Base-by-base conservation (phyloP, 1,140 invertebrate species). In the Colletes latitarsis region DNA sequence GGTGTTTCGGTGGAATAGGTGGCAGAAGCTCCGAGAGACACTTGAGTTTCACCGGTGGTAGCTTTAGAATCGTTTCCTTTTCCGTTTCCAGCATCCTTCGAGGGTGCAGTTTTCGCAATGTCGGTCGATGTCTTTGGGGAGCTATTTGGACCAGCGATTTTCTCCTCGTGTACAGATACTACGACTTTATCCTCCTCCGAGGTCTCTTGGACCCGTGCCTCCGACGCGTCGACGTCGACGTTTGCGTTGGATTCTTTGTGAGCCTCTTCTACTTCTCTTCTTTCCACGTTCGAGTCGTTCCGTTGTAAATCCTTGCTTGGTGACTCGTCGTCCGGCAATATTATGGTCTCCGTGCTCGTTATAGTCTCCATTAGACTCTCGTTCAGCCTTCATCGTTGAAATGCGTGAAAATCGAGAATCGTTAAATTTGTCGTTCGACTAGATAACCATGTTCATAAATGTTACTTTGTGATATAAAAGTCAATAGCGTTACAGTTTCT, bases 341-440 rank as follows among this genome's bases (percentile, higher is more conserved):
- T 73, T 12, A 60, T 68, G 2, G 43, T 43, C 1, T 79, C 68
- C 5, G 81, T 70, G 41, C 49, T 85, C 21, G 83, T 88, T 6
- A 86, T 53, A 39, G 78, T 88, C 21, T 81, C 85, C 4, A 92
- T 90, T 46, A 92, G 72, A 78, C 90, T 94, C 84, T 96, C 95
- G 79, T 96, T 95, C 87, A 96, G 89, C 69, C 95, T 96, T 87
- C 3, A 88, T 39, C 10, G 39, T 12, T 19, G 6, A 17, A 66
- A 15, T 12, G 19, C 41, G 49, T 55, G 15, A 21, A 63, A 53
- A 72, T 72, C 1, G 14, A n/a, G 64, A 57, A 73, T 64, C 0
- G 8, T 10, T 43, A 55, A 30, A 49, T 19, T 21, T 17, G 30
- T 30, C 30, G 30, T 30, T 30, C 30, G 30, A 30, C 30, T 30